A percentile compares a stretch with the other conserved stretches of the same genome.
Evolutionary conservation across 2,888 invertebrate species (phyloP).

Genomic region (Adelognathus sp.): DNA sequence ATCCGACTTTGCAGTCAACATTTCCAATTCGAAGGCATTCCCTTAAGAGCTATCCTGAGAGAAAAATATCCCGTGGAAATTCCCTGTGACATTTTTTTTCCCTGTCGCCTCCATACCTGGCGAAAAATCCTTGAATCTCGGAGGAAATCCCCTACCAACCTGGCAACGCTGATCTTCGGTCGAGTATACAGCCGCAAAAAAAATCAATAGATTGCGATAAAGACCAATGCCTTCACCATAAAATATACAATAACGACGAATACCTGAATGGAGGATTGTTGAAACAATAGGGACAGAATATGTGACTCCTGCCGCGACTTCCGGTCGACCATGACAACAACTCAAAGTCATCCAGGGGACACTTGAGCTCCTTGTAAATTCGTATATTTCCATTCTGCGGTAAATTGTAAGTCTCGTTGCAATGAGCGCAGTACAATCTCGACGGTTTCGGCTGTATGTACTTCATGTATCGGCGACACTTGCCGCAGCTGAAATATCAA

Average conservation of each 20-base stretch:
- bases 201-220: no score
- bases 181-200: no score
- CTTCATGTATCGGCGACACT: slow-evolving; percentile 98
- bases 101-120: no score
- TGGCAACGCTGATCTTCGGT: no score
- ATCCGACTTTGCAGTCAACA: no score
- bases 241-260: slow-evolving; percentile 41
- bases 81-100: no score
- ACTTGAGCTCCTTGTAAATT: slow-evolving; percentile 96
- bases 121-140: no score
- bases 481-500: slow-evolving; percentile 85
- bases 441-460: slow-evolving; percentile 96
- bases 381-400: slow-evolving; percentile 96
- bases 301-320: slow-evolving; percentile 95
- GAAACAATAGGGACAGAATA: slow-evolving; percentile 99
- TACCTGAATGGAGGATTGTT: slow-evolving; percentile 98
- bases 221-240: no score
- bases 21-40: no score
- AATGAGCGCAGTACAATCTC: slow-evolving; percentile 96
- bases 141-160: no score
- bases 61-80: no score
- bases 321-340: slow-evolving; percentile 97
- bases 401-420: slow-evolving; percentile 97
- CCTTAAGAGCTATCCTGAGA: no score
- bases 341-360: slow-evolving; percentile 99